Percentiles rank a stretch among this genome's conserved stretches.
These are phyloP conservation scores for Alethe castanea DNA, from an alignment of 2,113 vertebrate species.

Conservation along the genomic window DNA sequence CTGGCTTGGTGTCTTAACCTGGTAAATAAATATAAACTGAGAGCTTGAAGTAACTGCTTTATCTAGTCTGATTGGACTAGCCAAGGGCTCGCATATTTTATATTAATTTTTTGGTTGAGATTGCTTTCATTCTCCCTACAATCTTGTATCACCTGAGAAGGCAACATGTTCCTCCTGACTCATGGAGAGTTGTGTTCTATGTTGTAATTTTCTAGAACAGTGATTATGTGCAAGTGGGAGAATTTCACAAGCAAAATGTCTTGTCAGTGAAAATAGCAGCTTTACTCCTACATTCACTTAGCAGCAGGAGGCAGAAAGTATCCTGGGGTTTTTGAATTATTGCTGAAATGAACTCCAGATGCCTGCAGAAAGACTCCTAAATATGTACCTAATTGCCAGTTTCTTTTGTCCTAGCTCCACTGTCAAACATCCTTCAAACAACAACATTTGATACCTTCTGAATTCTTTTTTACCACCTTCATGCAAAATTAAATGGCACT, in stretches of 20 bases:
- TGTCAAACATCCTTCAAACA: conserved; percentile 59
- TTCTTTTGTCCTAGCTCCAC: conserved; percentile 49
- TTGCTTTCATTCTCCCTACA: not conserved
- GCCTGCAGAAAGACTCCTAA: conserved; percentile 67
- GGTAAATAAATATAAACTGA: not conserved
- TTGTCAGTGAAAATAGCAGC: conserved; percentile 72
- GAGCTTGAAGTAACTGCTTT: not conserved
- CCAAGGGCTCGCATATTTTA: not conserved
- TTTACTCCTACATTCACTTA: conserved; percentile 72
- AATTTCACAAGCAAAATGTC: conserved; percentile 70
- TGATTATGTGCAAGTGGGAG: conserved; percentile 63
- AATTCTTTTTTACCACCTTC: conserved; percentile 31
- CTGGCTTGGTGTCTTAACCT: not conserved
- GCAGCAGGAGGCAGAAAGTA: conserved; percentile 66
- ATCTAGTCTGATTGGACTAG: not conserved
- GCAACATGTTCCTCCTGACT: conserved; percentile 3
- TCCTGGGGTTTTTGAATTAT: conserved; percentile 66
- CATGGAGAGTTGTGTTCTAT: conserved; percentile 24
- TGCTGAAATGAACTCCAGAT: conserved; percentile 69
- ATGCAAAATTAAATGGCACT: conserved; percentile 26
- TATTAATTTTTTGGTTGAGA: not conserved
- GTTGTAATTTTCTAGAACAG: conserved; percentile 50
- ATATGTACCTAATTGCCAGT: conserved; percentile 67
- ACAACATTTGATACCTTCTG: conserved; percentile 20
- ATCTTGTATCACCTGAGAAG: not conserved